Evolutionary conservation across 1,140 invertebrate genomes (phyloP).

Genomic region (Cryptotermes secundus): DNA sequence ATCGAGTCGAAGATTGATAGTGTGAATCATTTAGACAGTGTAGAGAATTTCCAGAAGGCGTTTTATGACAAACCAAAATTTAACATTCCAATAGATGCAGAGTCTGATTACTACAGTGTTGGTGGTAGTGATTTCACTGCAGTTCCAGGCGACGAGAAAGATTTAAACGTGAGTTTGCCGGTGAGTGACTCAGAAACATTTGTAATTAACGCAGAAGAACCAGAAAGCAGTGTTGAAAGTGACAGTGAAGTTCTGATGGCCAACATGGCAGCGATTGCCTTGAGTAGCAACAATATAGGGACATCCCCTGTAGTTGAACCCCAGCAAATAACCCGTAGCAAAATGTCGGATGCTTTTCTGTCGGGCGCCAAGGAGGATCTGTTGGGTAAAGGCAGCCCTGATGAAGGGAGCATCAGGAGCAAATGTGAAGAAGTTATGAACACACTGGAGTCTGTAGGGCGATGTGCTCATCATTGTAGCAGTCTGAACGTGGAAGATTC

Average conservation of each 20-base stretch:
- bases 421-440: background rate
- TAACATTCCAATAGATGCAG: slow-evolving; percentile 46
- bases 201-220: background rate
- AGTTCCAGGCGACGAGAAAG: background rate
- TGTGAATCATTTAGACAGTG: slow-evolving; percentile 55
- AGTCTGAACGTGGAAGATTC: slow-evolving; percentile 36
- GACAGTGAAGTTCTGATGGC: slow-evolving; percentile 36
- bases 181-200: background rate
- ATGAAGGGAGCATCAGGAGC: background rate
- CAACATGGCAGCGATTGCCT: slow-evolving; percentile 37
- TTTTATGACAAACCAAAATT: slow-evolving; percentile 62
- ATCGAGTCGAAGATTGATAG: slow-evolving; percentile 47
- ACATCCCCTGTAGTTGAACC: too few species aligned
- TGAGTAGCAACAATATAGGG: slow-evolving; percentile 23
- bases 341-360: slow-evolving; percentile 45
- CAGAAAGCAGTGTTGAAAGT: background rate
- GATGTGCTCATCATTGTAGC: background rate
- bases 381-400: background rate
- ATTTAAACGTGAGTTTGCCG: background rate
- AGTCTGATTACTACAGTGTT: background rate
- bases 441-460: background rate
- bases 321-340: background rate
- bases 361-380: slow-evolving; percentile 44
- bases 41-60: slow-evolving; percentile 54
- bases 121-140: background rate